Evolutionary conservation across 2,888 invertebrate species (phyloP), one percentile per base, ranked within the genome.

Genomic region (Nebria brevicollis): DNA sequence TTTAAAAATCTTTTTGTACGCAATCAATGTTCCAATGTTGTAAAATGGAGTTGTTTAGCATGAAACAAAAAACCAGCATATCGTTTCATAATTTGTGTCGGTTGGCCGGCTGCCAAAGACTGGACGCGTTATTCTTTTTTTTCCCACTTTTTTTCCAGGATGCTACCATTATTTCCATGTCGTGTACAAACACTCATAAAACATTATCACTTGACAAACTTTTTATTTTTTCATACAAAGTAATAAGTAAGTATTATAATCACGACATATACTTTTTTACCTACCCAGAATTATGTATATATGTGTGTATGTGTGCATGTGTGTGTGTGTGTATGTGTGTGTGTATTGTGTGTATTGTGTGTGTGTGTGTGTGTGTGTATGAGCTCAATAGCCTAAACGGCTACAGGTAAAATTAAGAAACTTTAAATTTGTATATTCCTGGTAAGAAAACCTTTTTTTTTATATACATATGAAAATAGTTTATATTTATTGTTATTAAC

Each of bases 71-170:
- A 70, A 70, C 70, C 70, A 70, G 70, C 70, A 70, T 70, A 70
- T 70, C 70, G 20, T 34, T 70, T 70, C 70, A 70, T 70, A 70
- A 70, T 70, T 70, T 34, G 70, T 70, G 25, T 70, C 34, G 70
- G 34, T 70, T 70, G 70, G 70, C 70, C 26, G 70, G 26, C 2
- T 70, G 70, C 70, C 70, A 70, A 70, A 70, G 25, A 54, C 7
- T 34, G 70, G 70, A 70, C 11, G 70, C 34, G 26, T 70, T 70
- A 70, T 26, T 26, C 6, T 54, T 54, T 54, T 54, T 54, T 54
- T 54, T 54, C 54, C 54, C 54, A 54, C 54, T 54, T 54, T 54
- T 54, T 54, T 54, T 43, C 10, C 54, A 54, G 8, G 11, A 54
- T 11, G 54, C 54, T 54, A 54, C 54, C 54, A 54, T 54, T 54